A percentile compares a stretch with the other conserved stretches of the same genome.
Conservation (phyloP, 2,888 invertebrate genomes). For the Helobdella robusta region DNA sequence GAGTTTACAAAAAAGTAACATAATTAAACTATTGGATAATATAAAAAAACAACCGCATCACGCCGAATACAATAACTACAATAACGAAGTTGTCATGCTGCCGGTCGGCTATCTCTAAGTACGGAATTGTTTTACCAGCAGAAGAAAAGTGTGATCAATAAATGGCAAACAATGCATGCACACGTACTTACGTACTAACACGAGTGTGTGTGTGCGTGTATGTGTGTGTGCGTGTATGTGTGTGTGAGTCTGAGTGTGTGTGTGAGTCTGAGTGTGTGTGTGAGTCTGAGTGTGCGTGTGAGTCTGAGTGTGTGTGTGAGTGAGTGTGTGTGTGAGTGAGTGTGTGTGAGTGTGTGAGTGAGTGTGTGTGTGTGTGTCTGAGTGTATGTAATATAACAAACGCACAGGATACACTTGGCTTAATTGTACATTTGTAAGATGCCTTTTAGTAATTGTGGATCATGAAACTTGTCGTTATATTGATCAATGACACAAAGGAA, state of each 20-base stretch:
- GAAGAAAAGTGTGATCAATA: slow-evolving; percentile 8
- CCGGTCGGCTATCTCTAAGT: too few species aligned
- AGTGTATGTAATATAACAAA: neutral
- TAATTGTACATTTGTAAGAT: neutral
- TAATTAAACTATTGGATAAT: too few species aligned
- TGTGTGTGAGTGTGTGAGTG: neutral
- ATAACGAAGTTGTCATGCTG: too few species aligned
- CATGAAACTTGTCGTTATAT: too few species aligned
- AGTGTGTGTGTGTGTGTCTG: neutral
- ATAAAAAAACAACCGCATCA: too few species aligned
- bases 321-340: neutral
- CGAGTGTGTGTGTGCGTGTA: slow-evolving; percentile 11
- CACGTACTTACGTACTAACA: neutral
- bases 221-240: neutral
- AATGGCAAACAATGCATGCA: slow-evolving; percentile 11
- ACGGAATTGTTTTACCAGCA: neutral
- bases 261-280: neutral
- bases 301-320: neutral
- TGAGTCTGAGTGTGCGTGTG: slow-evolving; percentile 4
- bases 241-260: slow-evolving; percentile 1
- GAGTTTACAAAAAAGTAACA: too few species aligned
- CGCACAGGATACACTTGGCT: neutral
- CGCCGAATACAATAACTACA: too few species aligned
- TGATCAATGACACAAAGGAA: too few species aligned
- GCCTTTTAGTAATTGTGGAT: neutral